Conservation (phyloP, 2,888 invertebrate genomes). For the Pristionchus arcanus region DNA sequence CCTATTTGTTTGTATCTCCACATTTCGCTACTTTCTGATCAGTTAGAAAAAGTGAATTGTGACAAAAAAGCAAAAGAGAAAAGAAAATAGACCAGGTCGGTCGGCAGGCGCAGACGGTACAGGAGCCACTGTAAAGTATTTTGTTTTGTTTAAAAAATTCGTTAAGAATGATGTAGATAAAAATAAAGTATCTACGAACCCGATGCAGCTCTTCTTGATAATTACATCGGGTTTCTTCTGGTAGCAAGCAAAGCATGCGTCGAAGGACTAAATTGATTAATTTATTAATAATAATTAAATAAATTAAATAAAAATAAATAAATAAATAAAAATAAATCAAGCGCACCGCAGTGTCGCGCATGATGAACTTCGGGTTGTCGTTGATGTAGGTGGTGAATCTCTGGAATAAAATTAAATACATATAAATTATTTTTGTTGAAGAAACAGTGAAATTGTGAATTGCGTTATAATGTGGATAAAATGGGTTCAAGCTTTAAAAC, state of each 20-base stretch:
- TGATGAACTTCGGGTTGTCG: background rate
- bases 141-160: background rate
- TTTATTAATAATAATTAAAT: background rate
- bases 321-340: background rate
- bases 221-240: background rate
- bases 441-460: too few species aligned
- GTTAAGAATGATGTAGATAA: too few species aligned
- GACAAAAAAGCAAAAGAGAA: too few species aligned
- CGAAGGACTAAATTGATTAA: background rate
- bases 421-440: background rate
- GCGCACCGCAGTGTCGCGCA: slow-evolving; percentile 1
- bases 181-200: too few species aligned
- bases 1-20: too few species aligned
- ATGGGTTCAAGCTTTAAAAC: too few species aligned
- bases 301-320: too few species aligned
- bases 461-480: too few species aligned
- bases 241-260: background rate
- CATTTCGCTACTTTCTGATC: too few species aligned
- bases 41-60: too few species aligned
- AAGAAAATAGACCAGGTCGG: too few species aligned
- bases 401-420: slow-evolving; percentile 1
- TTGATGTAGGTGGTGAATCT: slow-evolving; percentile 4
- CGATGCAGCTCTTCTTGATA: slow-evolving; percentile 26
- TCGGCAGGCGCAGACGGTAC: background rate
- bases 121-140: background rate